Evolutionary conservation across 2,797 vertebrate species (phyloP).

Genomic region (Bradypus variegatus): DNA sequence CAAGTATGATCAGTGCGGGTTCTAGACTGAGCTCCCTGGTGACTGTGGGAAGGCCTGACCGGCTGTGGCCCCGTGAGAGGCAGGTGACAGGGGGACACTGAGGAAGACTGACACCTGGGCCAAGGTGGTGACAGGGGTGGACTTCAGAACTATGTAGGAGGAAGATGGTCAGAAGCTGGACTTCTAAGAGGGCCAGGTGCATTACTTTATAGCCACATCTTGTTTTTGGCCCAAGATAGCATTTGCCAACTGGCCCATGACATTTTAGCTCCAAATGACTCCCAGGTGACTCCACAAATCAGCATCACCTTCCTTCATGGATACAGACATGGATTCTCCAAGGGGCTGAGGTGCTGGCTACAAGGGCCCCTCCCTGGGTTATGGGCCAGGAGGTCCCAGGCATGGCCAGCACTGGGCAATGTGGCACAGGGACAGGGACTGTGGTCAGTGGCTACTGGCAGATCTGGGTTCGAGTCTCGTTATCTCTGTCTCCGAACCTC

Average conservation of each 20-base stretch:
- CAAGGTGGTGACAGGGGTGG: accelerated
- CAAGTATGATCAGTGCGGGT: neutral
- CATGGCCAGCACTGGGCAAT: accelerated
- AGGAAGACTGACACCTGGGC: neutral
- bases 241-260: neutral
- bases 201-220: accelerated
- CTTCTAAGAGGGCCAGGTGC: accelerated
- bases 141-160: neutral
- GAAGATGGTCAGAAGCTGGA: accelerated
- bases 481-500: neutral
- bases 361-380: neutral
- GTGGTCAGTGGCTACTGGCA: accelerated
- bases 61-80: neutral
- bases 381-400: neutral
- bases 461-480: neutral
- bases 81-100: neutral
- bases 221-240: neutral
- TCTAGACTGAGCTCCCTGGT: neutral
- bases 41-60: neutral
- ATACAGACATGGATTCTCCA: neutral
- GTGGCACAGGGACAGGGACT: accelerated
- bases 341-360: too few relatives aligned
- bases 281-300: neutral
- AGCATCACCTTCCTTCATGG: neutral
- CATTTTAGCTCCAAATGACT: neutral